Conservation (phyloP, 1,140 invertebrate species). For the Lithobius niger region DNA sequence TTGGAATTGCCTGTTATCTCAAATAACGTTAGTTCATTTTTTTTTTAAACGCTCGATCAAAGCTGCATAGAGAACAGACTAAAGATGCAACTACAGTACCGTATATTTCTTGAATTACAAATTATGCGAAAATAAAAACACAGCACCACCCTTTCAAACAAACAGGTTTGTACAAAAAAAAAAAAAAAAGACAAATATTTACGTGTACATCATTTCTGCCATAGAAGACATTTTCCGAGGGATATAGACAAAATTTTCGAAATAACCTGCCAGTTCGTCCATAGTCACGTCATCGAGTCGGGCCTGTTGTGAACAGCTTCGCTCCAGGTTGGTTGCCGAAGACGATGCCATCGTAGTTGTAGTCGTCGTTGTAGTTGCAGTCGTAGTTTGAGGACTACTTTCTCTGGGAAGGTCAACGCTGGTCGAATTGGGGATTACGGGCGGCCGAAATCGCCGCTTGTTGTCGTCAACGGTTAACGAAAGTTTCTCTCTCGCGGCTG, state of each 20-base stretch:
- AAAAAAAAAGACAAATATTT: conserved; percentile 22
- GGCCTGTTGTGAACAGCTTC: conserved; percentile 5
- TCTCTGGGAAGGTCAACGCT: too few relatives aligned
- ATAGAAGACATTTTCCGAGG: conserved; percentile 91
- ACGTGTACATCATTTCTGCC: conserved; percentile 96
- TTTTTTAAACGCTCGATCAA: too few relatives aligned
- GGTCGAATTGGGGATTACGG: too few relatives aligned
- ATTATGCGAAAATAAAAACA: neutral
- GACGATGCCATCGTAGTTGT: neutral
- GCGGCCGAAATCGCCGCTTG: neutral
- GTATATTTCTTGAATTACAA: too few relatives aligned
- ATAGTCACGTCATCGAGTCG: conserved; percentile 51
- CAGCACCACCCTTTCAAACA: neutral
- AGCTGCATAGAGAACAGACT: too few relatives aligned
- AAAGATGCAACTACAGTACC: too few relatives aligned
- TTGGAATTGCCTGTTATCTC: too few relatives aligned
- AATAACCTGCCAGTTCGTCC: conserved; percentile 81
- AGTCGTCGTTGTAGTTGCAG: neutral
- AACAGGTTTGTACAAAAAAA: neutral
- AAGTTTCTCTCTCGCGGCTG: too few relatives aligned
- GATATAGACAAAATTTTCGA: conserved; percentile 83
- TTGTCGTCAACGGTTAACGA: neutral
- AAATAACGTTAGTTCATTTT: too few relatives aligned
- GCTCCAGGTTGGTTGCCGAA: conserved; percentile 1
- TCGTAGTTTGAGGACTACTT: too few relatives aligned